Base-by-base conservation (phyloP, 2,113 vertebrate species). In the Zingel zingel region DNA sequence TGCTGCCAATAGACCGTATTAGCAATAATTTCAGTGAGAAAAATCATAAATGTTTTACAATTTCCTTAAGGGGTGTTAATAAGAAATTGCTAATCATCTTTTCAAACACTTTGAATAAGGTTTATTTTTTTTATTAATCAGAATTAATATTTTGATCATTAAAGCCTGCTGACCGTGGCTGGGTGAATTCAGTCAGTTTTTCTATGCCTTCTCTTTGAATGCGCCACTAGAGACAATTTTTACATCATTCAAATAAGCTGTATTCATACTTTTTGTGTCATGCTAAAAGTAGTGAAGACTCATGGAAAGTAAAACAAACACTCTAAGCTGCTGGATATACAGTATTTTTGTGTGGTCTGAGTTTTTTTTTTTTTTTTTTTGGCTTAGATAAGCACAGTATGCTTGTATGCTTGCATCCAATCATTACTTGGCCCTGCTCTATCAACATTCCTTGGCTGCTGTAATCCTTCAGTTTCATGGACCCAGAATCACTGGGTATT, bases 381-480 rank as follows among this genome's bases (percentile, higher is more conserved):
- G 83, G 81, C 77, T 88, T 50, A 30, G 56, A 66, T 73, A 72
- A 85, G 72, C 16, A 36, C 66, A 71, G 21, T 73, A 72, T 66
- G 77, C 77, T 85, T 7, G 25, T 64, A 21, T 59, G n/a, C 65
- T 78, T 70, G 45, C 61, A 82, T 88, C 59, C 50, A 78, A 81
- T 84, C 79, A 69, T 74, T 77, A 74, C 68, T 77, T 57, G 68
- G 63, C 56, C 73, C 75, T 61, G 74, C 27, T 82, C 64, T 82
- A 23, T 84, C 62, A 69, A 80, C 77, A 79, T 61, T 75, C 53
- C 54, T 68, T 73, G 71, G 64, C 50, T 67, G 43, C 70, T 67
- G 2, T 62, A 59, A 75, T 48, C 70, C 79, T 21, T 68, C 62
- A 36, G 21, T 86, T 83, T 83, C 8, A 76, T 54, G 13, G 53